Conservation (phyloP, 2,113 vertebrate species). For the Heterotilapia buettikoferi region DNA sequence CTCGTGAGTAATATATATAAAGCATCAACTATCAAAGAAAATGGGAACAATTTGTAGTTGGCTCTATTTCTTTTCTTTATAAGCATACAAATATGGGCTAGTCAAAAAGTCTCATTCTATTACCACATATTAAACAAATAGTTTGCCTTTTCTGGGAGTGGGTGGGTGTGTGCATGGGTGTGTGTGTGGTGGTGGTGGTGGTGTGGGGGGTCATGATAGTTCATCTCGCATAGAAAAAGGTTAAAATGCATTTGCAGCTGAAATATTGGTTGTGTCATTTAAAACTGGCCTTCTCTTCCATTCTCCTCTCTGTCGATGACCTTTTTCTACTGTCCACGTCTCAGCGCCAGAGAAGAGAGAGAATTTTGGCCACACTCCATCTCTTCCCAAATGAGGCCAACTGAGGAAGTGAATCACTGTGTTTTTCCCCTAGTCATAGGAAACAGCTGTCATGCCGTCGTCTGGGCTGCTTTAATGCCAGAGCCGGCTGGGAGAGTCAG, state of each 20-base stretch:
- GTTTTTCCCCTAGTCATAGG: constrained; percentile 52
- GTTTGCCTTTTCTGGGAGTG: not conserved
- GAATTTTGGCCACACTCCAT: constrained; percentile 58
- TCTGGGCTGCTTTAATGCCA: constrained; percentile 48
- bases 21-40: not conserved
- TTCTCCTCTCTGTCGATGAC: constrained; percentile 28
- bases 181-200: not conserved
- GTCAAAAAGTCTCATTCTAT: not conserved
- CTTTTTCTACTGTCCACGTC: constrained; percentile 47
- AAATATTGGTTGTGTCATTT: constrained; percentile 33
- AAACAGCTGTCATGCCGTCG: constrained; percentile 60
- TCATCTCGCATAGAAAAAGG: constrained; percentile 28
- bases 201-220: not conserved
- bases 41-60: not conserved
- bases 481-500: constrained; percentile 30
- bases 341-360: not conserved
- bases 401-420: constrained; percentile 49
- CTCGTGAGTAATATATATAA: not conserved
- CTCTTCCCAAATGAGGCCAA: constrained; percentile 59
- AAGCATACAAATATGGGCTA: not conserved
- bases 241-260: constrained; percentile 31
- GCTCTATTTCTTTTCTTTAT: not conserved
- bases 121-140: not conserved
- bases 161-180: not conserved
- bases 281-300: not conserved